Percentiles rank a stretch among this genome's conserved stretches.
phyloP scores from a whole-genome alignment of 2,113 vertebrate genomes.

The Mastomys natalensis region DNA sequence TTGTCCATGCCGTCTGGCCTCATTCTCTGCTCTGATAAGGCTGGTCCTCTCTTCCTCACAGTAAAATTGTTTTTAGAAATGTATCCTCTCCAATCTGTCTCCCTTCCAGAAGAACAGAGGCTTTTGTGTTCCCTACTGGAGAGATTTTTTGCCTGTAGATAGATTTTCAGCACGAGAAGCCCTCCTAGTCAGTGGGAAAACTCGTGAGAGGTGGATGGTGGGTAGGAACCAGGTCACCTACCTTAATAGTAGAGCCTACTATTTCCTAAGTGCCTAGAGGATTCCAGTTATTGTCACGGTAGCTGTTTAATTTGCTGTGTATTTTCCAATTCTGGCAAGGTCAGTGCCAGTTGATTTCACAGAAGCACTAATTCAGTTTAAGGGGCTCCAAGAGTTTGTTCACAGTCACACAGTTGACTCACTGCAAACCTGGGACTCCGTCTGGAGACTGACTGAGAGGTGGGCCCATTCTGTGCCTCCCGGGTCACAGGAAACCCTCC shows the following conservation, averaged over 20 bases:
- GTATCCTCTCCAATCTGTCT: neutral
- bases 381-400: neutral
- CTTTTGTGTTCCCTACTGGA: neutral
- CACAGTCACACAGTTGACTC: neutral
- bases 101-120: slow-evolving; percentile 1
- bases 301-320: neutral
- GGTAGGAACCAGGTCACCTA: neutral
- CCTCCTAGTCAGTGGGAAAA: neutral
- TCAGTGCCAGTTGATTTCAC: neutral
- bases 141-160: neutral
- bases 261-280: neutral
- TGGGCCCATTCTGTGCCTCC: neutral
- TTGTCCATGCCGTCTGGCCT: neutral
- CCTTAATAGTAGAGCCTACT: neutral
- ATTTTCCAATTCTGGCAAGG: neutral
- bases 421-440: neutral
- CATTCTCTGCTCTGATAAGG: neutral
- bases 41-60: neutral
- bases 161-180: neutral
- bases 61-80: neutral
- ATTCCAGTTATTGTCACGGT: neutral
- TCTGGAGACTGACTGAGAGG: neutral
- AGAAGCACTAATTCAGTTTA: neutral
- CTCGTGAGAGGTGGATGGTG: neutral
- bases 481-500: neutral